These are phyloP conservation scores for Subacronicta megacephala DNA, from an alignment of 2,888 invertebrate genomes.

Conservation along the genomic window DNA sequence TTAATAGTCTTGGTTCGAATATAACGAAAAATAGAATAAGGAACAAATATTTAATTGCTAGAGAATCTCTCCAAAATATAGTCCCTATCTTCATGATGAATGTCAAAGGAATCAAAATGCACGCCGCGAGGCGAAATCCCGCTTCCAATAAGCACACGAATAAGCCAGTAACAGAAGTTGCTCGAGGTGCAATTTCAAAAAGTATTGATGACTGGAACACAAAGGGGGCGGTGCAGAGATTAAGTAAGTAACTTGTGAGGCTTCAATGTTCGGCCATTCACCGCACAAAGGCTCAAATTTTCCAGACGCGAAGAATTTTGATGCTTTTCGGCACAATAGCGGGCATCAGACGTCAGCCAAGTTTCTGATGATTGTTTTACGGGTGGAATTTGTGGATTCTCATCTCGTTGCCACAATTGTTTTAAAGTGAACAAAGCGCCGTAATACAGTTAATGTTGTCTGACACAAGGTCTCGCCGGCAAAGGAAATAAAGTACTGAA, in stretches of 20 bases:
- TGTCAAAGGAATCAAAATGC: conserved; percentile 22
- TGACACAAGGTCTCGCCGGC: conserved; percentile 58
- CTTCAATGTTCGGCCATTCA: conserved; percentile 74
- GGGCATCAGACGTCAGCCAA: conserved; percentile 68
- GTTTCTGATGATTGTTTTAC: conserved; percentile 74
- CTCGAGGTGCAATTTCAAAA: conserved; percentile 74
- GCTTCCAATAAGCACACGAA: conserved; percentile 57
- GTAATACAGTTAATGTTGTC: conserved; percentile 69
- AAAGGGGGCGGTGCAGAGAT: conserved; percentile 78
- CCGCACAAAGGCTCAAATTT: conserved; percentile 78
- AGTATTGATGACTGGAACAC: conserved; percentile 81
- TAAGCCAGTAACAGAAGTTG: conserved; percentile 59
- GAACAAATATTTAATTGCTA: background rate
- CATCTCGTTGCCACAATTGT: conserved; percentile 70
- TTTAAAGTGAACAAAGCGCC: conserved; percentile 67
- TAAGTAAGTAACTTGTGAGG: conserved; percentile 81
- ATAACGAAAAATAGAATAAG: background rate
- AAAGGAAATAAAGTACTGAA: conserved; percentile 60
- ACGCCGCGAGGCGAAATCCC: conserved; percentile 27
- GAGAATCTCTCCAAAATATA: background rate
- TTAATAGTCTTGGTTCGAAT: background rate
- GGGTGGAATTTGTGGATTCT: conserved; percentile 69
- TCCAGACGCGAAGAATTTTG: conserved; percentile 80
- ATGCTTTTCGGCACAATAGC: conserved; percentile 74
- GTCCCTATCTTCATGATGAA: conserved; percentile 5